phyloP scores from a whole-genome alignment of 2,113 vertebrate species.

The Centropus unirufus region DNA sequence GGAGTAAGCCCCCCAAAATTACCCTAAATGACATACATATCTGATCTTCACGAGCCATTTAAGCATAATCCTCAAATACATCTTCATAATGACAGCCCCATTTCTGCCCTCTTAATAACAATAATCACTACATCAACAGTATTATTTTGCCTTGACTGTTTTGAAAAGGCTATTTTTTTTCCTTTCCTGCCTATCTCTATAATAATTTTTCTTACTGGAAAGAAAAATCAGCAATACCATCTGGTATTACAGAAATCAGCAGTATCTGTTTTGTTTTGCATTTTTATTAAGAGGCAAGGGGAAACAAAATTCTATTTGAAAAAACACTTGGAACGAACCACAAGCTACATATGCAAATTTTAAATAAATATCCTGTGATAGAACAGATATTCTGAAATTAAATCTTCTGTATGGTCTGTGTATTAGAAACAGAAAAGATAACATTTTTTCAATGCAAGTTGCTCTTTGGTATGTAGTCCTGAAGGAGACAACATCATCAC shows the following conservation, averaged over 20 bases:
- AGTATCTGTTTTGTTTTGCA: neutral
- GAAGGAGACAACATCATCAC: slow-evolving; percentile 21
- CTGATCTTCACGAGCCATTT: slow-evolving; percentile 55
- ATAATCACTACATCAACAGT: slow-evolving; percentile 60
- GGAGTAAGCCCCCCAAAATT: slow-evolving; percentile 35
- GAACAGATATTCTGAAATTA: neutral
- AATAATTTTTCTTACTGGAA: slow-evolving; percentile 22
- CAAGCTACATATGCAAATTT: neutral
- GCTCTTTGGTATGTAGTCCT: neutral
- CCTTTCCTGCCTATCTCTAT: neutral
- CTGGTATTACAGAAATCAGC: neutral
- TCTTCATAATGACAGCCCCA: slow-evolving; percentile 66
- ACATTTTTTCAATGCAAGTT: neutral
- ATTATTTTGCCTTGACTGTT: slow-evolving; percentile 59
- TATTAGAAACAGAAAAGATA: neutral
- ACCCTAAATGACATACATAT: slow-evolving; percentile 18
- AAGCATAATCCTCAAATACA: slow-evolving; percentile 43
- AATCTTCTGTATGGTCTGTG: neutral
- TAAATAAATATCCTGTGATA: neutral
- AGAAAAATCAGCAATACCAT: slow-evolving; percentile 19
- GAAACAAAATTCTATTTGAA: neutral
- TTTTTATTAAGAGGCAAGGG: neutral
- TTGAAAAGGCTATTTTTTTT: slow-evolving; percentile 35
- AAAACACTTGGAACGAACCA: neutral
- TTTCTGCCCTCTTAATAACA: slow-evolving; percentile 65